Evolutionary conservation across 1,140 invertebrate species (phyloP), one percentile per base, ranked within the genome.

Genomic region (Calephelis nemesis): DNA sequence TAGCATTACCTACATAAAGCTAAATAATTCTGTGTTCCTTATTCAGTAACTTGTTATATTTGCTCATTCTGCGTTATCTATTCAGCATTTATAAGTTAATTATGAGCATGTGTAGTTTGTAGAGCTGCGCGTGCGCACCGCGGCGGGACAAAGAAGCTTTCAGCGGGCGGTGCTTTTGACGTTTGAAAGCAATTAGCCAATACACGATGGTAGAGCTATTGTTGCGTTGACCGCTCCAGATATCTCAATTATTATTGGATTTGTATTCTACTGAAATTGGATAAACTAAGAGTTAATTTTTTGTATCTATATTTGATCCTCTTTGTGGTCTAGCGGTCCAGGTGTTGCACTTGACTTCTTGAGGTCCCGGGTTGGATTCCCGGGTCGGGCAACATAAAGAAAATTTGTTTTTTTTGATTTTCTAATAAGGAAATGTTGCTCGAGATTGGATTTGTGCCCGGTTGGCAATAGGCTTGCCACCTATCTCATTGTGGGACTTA

Each of bases 31-130:
- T 60, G 10, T n/a, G 50, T 11, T 15, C 13, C 4, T 8, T 39
- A 15, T 42, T 5, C 42, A 4, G 15, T 1, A 39, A 8, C 19
- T 40, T 54, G 47, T 67, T 67, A 42, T 67, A 45, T 60, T 42
- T 52, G 65, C 73, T 74, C 68, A 75, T 68, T 71, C 75, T 74
- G 54, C 67, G 30, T 72, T 85, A 76, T 81, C 77, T 84, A 77
- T 84, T 69, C 74, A 65, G 69, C 73, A 71, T 81, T 84, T 81
- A 82, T 82, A 77, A 83, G 80, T 80, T 85, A 87, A 87, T 87
- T 84, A 84, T 73, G 69, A 82, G 67, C 80, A 77, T 76, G 68
- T 80, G 75, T 78, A 73, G 54, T 68, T 63, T 45, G 42, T 45
- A 9, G 42, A 9, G 76, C 63, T 79, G 74, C 74, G 76, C 69